Base-by-base conservation (phyloP, 2,113 vertebrate species). In the Edolisoma coerulescens region DNA sequence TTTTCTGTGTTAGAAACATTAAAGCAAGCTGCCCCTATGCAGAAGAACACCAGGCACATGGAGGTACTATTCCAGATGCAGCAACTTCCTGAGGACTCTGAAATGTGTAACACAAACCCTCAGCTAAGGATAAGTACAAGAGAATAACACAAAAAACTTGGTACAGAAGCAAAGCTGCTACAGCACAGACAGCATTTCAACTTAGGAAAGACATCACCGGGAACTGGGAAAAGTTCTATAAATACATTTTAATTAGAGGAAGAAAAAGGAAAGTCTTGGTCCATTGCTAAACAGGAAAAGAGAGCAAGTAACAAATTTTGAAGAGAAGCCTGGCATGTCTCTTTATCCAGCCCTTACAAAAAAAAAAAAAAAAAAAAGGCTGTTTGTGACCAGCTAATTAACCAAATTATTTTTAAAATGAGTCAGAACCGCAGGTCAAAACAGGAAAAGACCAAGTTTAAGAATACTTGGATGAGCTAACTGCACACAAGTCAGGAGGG, bases 221-320 rank as follows among this genome's bases (percentile, higher is more conserved):
- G 89, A 95, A 89, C 76, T 71, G 37, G 56, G 53, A 89, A 87
- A 79, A 42, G 41, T 73, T 96, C 89, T 97, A 96, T 89, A 93
- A 96, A 93, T 94, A 94, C 5, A 24, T 69, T 71, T 84, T 95
- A 92, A 94, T 95, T 89, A 93, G 77, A 95, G 95, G 89, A 93
- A 97, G 84, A 96, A 95, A 96, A 96, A 96, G 69, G 87, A 96
- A 96, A 97, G 94, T 95, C 93, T 64, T 57, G 32, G 49, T 89
- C 61, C 49, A 69, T 78, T 91, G 54, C 89, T 94, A 85, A 96
- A 95, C 94, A 94, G 95, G 96, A 96, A 97, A 84, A 89, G 61
- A 87, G 52, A 87, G 26, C 89, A 85, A 89, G 76, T 92, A 94
- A 84, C 71, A 92, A 56, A 89, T 71, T 83, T 84, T 91, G 32